phyloP scores from a whole-genome alignment of 2,888 invertebrate species.

The Lasius fuliginosus region DNA sequence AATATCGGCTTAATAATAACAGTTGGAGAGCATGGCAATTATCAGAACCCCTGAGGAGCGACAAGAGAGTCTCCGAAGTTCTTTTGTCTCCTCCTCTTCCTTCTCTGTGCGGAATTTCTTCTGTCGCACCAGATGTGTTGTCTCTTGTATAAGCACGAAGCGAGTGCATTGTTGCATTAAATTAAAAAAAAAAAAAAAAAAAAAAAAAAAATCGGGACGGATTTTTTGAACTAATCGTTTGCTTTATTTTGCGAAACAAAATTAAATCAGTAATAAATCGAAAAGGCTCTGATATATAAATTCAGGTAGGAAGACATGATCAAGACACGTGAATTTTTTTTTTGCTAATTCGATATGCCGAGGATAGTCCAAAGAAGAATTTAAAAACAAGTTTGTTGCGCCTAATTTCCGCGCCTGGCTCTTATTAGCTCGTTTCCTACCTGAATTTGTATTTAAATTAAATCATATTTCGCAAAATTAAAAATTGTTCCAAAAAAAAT shows the following conservation, averaged over 20 bases:
- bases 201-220: background rate
- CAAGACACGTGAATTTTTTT: no score
- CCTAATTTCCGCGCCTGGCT: no score
- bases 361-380: no score
- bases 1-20: constrained; percentile 87
- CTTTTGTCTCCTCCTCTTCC: constrained; percentile 76
- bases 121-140: constrained; percentile 64
- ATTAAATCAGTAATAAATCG: no score
- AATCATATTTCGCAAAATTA: background rate
- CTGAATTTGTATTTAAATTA: background rate
- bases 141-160: background rate
- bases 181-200: background rate
- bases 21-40: constrained; percentile 86
- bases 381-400: no score
- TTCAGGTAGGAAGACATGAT: no score
- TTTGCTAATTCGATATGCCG: no score
- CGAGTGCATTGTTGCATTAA: background rate
- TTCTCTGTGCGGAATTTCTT: constrained; percentile 74
- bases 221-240: background rate
- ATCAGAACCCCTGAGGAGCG: constrained; percentile 83
- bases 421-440: no score
- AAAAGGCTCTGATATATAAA: no score
- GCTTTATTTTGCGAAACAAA: background rate
- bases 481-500: background rate
- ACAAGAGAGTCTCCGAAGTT: constrained; percentile 64